A percentile compares a stretch with the other conserved stretches of the same genome.
These are phyloP conservation scores for Clarias macrocephalus DNA, from an alignment of 2,113 vertebrate genomes.

Conservation along the genomic window DNA sequence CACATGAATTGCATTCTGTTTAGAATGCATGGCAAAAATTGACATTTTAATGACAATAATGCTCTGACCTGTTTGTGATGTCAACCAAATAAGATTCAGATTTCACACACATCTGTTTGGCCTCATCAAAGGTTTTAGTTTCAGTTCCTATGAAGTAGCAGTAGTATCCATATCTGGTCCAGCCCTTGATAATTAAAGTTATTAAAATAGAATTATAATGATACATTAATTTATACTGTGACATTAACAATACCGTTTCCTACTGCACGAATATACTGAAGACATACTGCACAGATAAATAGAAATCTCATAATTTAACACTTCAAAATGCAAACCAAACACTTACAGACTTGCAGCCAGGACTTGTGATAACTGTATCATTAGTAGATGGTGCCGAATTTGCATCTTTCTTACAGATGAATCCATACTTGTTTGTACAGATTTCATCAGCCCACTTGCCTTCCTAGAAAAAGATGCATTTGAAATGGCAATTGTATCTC, in stretches of 20 bases:
- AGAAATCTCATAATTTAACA: background rate
- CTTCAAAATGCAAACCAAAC: background rate
- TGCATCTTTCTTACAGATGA: slow-evolving; percentile 86
- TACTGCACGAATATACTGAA: background rate
- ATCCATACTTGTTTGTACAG: slow-evolving; percentile 80
- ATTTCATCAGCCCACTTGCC: slow-evolving; percentile 86
- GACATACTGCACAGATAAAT: too few species aligned
- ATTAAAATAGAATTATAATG: background rate
- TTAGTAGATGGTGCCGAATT: slow-evolving; percentile 54
- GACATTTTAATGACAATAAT: background rate
- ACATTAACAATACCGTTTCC: background rate
- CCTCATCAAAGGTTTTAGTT: slow-evolving; percentile 81
- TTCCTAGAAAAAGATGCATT: slow-evolving; percentile 66
- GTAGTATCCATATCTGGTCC: slow-evolving; percentile 84
- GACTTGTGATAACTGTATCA: slow-evolving; percentile 59
- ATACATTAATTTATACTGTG: background rate
- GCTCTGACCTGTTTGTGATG: slow-evolving; percentile 80
- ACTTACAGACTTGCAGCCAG: slow-evolving; percentile 85
- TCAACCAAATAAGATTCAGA: slow-evolving; percentile 78
- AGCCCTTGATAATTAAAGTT: slow-evolving; percentile 73
- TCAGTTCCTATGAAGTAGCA: slow-evolving; percentile 84
- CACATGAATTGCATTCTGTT: background rate
- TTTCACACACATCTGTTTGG: slow-evolving; percentile 78
- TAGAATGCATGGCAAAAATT: background rate
- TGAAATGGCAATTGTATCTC: background rate